These are phyloP conservation scores for Melanostigma gelatinosum DNA, from an alignment of 2,113 vertebrate species.

Conservation along the genomic window DNA sequence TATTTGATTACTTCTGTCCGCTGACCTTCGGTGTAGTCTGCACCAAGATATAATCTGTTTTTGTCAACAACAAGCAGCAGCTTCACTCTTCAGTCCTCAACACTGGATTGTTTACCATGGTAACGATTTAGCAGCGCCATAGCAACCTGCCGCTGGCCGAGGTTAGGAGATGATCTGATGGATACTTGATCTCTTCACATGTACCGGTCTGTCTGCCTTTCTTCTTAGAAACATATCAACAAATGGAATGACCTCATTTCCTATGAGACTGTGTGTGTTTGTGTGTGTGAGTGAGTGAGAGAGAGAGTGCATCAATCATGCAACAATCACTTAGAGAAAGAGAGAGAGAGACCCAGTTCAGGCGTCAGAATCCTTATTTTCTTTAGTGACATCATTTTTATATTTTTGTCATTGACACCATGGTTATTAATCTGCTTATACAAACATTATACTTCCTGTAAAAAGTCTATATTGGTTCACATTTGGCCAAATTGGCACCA, in stretches of 20 bases:
- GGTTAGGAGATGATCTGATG: slow-evolving; percentile 53
- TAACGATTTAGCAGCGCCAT: slow-evolving; percentile 37
- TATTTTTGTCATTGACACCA: background rate
- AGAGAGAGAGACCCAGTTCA: background rate
- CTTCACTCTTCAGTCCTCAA: slow-evolving; percentile 22
- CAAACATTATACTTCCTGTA: background rate
- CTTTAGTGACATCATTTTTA: background rate
- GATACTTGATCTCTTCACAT: slow-evolving; percentile 57
- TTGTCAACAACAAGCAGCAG: slow-evolving; percentile 28
- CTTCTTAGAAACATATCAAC: slow-evolving; percentile 23
- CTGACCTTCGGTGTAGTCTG: slow-evolving; percentile 1
- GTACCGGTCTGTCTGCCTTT: slow-evolving; percentile 18
- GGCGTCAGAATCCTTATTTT: background rate
- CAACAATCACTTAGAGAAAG: background rate
- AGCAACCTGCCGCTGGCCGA: slow-evolving; percentile 42
- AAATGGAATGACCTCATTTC: slow-evolving; percentile 32
- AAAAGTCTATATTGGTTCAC: background rate
- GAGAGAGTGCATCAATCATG: slow-evolving; percentile 3
- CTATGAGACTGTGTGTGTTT: slow-evolving; percentile 24
- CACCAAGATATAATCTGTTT: slow-evolving; percentile 18
- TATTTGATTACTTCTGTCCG: background rate
- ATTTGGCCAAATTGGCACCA: background rate
- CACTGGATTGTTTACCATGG: slow-evolving; percentile 76
- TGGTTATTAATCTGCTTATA: background rate
- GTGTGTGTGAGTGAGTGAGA: background rate